These are phyloP conservation scores for Clepsis dumicolana DNA, from an alignment of 2,888 invertebrate genomes.

Conservation along the genomic window DNA sequence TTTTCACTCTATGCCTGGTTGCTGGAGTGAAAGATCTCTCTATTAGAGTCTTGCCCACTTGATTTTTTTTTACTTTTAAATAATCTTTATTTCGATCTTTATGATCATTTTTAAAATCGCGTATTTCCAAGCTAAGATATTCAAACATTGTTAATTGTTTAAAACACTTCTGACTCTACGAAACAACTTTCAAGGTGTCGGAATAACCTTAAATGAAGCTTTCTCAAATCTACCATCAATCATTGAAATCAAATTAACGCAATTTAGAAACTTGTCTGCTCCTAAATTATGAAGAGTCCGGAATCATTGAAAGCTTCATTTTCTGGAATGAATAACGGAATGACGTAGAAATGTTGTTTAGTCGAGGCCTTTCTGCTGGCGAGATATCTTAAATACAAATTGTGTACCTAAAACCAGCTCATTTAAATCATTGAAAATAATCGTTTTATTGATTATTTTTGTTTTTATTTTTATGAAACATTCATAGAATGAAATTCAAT, in stretches of 20 bases:
- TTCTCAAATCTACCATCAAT: slow-evolving; percentile 20
- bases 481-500: too few species aligned
- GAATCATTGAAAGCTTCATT: slow-evolving; percentile 26
- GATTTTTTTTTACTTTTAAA: too few species aligned
- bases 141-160: not conserved
- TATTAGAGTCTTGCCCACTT: too few species aligned
- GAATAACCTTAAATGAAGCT: not conserved
- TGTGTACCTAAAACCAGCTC: too few species aligned
- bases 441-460: too few species aligned
- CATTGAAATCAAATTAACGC: slow-evolving; percentile 33
- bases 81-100: too few species aligned
- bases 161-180: not conserved
- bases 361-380: not conserved
- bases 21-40: too few species aligned
- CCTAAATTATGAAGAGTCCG: slow-evolving; percentile 30
- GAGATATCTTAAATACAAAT: slow-evolving; percentile 1
- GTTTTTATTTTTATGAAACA: too few species aligned
- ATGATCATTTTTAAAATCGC: not conserved
- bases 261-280: slow-evolving; percentile 21
- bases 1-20: too few species aligned
- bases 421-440: too few species aligned
- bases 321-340: slow-evolving; percentile 32
- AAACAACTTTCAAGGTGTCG: slow-evolving; percentile 13
- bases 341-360: slow-evolving; percentile 15
- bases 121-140: not conserved